Evolutionary conservation across 1,140 invertebrate genomes (phyloP), one percentile per base, ranked within the genome.

Genomic region (Leptoteleia sp.): DNA sequence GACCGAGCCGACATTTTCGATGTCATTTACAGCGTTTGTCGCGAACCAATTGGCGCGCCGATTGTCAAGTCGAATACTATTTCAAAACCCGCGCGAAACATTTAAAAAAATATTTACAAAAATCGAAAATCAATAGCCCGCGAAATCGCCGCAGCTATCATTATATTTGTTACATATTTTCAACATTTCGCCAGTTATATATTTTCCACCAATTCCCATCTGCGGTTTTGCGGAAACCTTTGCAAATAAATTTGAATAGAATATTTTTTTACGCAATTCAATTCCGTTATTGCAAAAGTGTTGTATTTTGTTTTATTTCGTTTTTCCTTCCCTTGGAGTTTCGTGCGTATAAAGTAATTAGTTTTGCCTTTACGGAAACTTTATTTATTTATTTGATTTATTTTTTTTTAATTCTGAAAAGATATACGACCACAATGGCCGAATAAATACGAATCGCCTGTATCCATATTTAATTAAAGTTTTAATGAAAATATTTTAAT

Each of bases 381-480:
- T 29, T 29, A 7, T 29, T 8, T 29, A 29, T 8, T 29, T 5
- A 22, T 5, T 22, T 22, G 19, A 3, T 6, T 29, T 29, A n/a
- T n/a, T n/a, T n/a, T n/a, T n/a, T n/a, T n/a, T n/a, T n/a, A n/a
- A n/a, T n/a, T n/a, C n/a, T 29, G 9, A 29, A 29, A 4, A 29
- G 8, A 29, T 6, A 29, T 29, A 22, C 19, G 4, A 29, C 1
- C 1, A 8, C 9, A 29, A 29, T 1, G 9, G 2, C 6, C 27
- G 19, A 22, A 22, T 22, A 22, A 29, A 29, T 29, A 29, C 22
- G 17, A 25, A 42, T 15, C n/a, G n/a, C n/a, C n/a, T 22, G 12
- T 16, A 55, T 52, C 22, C 16, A 9, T n/a, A 40, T 40, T 55
- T 40, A 40, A 55, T 55, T 40, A 40, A 57, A 57, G 0, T 37